Base-by-base conservation (phyloP, 1,140 invertebrate species). In the Ips nitidus region DNA sequence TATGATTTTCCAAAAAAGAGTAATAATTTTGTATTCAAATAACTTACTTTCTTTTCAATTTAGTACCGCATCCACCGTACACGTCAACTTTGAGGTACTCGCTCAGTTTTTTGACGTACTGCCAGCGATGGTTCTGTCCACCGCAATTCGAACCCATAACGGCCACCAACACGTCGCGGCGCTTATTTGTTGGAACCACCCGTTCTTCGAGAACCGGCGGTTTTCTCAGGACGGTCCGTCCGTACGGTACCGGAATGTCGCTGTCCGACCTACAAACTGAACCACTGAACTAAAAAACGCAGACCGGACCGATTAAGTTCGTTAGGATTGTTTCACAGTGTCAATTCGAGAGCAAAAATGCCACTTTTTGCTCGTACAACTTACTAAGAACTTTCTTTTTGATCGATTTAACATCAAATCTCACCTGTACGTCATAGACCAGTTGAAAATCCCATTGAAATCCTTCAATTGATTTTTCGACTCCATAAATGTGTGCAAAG, bases 381-480 rank as follows among this genome's bases (percentile, higher is more conserved):
- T 22, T 22, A 22, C 22, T 22, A 22, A 22, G 22, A 22, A 22
- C 22, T 22, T 22, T 22, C 22, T 22, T 22, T 22, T 22, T 22
- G 22, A 22, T 22, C 22, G 22, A 22, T 22, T 22, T 50, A 8
- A 7, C 2, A 50, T 22, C 1, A 2, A 56, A 6, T 56, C 8
- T 68, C 76, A 83, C 80, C 87, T 83, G 74, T 91, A 92, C 1
- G 85, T 87, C 90, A 92, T 91, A 1, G 90, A 90, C 90, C 90
- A 91, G 76, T 92, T 91, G 74, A 92, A 91, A 4, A 87, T 38
- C 39, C 84, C 81, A 60, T 86, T 82, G 62, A 86, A 87, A 41
- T 83, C 73, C 2, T 75, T 75, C 41, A 87, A 69, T 36, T 75
- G 76, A 38, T 73, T 72, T 53, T 77, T 74, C 4, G 59, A 55